Evolutionary conservation across 2,797 vertebrate species (phyloP).

Genomic region (Agapornis canus): DNA sequence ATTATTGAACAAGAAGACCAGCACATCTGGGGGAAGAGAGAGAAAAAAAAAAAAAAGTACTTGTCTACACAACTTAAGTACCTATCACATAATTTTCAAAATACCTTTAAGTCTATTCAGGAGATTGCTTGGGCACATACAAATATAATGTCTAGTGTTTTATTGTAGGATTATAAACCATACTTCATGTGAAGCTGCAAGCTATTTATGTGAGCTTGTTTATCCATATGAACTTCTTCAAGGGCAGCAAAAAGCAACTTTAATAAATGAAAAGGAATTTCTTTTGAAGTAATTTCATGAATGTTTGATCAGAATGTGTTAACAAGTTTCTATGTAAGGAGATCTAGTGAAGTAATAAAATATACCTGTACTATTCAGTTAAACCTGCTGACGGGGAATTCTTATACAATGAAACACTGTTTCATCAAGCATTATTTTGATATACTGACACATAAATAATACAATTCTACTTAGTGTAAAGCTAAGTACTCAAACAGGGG

Average conservation of each 20-base stretch:
- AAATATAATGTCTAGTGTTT: conserved; percentile 49
- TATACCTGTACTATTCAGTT: not conserved
- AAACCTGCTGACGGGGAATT: not conserved
- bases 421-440: not conserved
- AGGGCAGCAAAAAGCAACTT: conserved; percentile 56
- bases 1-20: conserved; percentile 62
- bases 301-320: conserved; percentile 69
- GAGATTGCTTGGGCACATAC: conserved; percentile 41
- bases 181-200: conserved; percentile 30
- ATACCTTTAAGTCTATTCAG: conserved; percentile 64
- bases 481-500: not conserved
- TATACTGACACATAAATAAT: not conserved
- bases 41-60: not conserved
- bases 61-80: conserved; percentile 4
- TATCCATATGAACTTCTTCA: conserved; percentile 70
- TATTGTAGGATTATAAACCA: conserved; percentile 63
- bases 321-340: conserved; percentile 42
- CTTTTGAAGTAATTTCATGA: conserved; percentile 72
- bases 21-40: not conserved
- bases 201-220: conserved; percentile 69
- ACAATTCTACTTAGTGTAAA: not conserved
- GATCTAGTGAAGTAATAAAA: conserved; percentile 58
- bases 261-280: conserved; percentile 74
- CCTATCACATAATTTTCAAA: conserved; percentile 66
- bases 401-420: not conserved